A percentile compares a stretch with the other conserved stretches of the same genome.
These are phyloP conservation scores for Hedychridium roseum DNA, from an alignment of 2,888 invertebrate genomes.

Conservation along the genomic window DNA sequence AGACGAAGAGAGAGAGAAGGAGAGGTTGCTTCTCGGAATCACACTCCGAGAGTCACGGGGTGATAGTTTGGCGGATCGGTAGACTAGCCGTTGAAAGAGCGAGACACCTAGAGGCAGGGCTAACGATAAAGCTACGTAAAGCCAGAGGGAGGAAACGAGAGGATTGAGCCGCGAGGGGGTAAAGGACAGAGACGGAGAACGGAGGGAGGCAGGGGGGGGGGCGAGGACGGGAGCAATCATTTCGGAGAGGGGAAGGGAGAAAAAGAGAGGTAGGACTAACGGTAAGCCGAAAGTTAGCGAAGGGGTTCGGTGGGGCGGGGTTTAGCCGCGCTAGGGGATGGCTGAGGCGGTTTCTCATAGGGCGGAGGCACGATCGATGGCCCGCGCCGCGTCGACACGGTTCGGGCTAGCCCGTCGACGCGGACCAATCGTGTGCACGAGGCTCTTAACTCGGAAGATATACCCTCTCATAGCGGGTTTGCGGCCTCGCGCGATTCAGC, in stretches of 20 bases:
- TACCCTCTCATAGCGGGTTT: constrained; percentile 34
- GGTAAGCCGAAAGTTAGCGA: constrained; percentile 27
- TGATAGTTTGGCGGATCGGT: constrained; percentile 34
- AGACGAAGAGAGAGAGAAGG: constrained; percentile 19
- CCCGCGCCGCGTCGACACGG: constrained; percentile 42
- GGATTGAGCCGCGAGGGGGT: constrained; percentile 26
- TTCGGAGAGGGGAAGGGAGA: constrained; percentile 13
- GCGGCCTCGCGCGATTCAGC: constrained; percentile 22
- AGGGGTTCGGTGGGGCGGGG: constrained; percentile 41
- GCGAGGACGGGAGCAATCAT: background rate
- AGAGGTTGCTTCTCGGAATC: constrained; percentile 14
- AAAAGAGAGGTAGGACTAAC: constrained; percentile 9
- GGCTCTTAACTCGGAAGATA: constrained; percentile 55
- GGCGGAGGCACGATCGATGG: constrained; percentile 57
- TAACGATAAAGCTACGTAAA: constrained; percentile 3
- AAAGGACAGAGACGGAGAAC: constrained; percentile 12
- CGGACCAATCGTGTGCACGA: constrained; percentile 50
- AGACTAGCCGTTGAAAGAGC: constrained; percentile 24
- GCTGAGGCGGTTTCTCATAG: constrained; percentile 53
- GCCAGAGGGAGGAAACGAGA: constrained; percentile 7
- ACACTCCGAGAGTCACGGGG: constrained; percentile 33
- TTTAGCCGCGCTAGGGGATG: constrained; percentile 44
- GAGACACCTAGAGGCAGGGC: constrained; percentile 10
- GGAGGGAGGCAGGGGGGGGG: constrained; percentile 8
- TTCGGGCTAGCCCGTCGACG: constrained; percentile 49